Evolutionary conservation across 2,113 vertebrate genomes (phyloP).

Genomic region (Phycodurus eques): DNA sequence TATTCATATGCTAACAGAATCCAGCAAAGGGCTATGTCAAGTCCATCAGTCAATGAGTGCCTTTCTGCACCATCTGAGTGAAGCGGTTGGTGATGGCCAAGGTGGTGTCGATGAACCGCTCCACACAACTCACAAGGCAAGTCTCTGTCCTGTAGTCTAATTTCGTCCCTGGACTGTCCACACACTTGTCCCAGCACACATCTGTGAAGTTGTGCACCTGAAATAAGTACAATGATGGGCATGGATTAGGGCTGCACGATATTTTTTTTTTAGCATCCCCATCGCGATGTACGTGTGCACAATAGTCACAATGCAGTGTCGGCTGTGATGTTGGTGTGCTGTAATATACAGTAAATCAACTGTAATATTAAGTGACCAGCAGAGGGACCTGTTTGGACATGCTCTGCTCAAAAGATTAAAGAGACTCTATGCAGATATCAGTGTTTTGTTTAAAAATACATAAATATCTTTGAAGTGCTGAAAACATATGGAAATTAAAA

Average conservation of each 20-base stretch:
- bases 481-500: no score
- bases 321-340: no score
- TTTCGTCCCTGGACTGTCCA: conserved; percentile 83
- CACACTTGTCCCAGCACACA: conserved; percentile 90
- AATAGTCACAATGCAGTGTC: no score
- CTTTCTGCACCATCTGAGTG: conserved; percentile 88
- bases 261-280: no score
- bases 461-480: no score
- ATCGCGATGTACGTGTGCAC: no score
- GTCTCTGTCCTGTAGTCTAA: conserved; percentile 84
- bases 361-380: no score
- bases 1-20: background rate
- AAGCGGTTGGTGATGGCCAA: conserved; percentile 85
- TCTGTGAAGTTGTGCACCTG: conserved; percentile 90
- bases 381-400: no score
- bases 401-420: no score
- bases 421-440: no score
- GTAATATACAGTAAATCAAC: no score
- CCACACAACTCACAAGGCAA: conserved; percentile 85
- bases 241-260: background rate
- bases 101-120: conserved; percentile 90
- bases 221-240: background rate
- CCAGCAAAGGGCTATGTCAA: background rate
- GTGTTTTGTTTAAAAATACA: no score
- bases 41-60: conserved; percentile 61